phyloP scores from a whole-genome alignment of 2,888 invertebrate species.

The Lasioglossum malachurum region DNA sequence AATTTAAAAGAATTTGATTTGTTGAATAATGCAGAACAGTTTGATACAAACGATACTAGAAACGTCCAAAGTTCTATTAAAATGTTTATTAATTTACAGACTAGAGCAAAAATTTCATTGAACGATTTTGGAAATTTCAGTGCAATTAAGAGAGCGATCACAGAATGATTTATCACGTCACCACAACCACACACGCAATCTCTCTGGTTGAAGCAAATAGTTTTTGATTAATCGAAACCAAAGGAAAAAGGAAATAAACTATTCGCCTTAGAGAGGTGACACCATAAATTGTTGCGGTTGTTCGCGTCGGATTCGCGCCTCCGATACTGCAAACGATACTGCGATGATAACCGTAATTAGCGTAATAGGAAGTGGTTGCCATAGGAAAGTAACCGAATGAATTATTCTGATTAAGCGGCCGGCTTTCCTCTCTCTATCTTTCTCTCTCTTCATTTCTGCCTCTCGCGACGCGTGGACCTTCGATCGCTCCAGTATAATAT shows the following conservation, averaged over 20 bases:
- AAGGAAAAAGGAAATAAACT: background rate
- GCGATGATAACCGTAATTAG: conserved; percentile 67
- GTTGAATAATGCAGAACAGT: too few relatives aligned
- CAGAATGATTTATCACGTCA: background rate
- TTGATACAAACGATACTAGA: too few relatives aligned
- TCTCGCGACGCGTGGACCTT: background rate
- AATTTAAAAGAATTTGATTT: too few relatives aligned
- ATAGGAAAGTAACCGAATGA: conserved; percentile 50
- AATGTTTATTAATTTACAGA: background rate
- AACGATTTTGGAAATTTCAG: background rate
- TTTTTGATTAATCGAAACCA: background rate
- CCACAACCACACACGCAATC: background rate
- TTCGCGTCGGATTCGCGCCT: background rate
- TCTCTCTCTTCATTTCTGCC: background rate
- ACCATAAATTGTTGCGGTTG: conserved; percentile 25
- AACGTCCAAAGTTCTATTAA: background rate
- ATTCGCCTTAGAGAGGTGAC: background rate
- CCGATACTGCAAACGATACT: conserved; percentile 62
- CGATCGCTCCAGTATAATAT: conserved; percentile 27
- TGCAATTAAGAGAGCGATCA: background rate
- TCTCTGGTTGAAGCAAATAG: background rate
- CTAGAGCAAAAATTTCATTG: background rate
- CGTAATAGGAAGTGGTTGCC: conserved; percentile 71
- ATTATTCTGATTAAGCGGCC: conserved; percentile 54
- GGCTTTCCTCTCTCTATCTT: background rate